These are phyloP conservation scores for Alloscopus bannaensis DNA, from an alignment of 2,888 invertebrate species.

Conservation along the genomic window DNA sequence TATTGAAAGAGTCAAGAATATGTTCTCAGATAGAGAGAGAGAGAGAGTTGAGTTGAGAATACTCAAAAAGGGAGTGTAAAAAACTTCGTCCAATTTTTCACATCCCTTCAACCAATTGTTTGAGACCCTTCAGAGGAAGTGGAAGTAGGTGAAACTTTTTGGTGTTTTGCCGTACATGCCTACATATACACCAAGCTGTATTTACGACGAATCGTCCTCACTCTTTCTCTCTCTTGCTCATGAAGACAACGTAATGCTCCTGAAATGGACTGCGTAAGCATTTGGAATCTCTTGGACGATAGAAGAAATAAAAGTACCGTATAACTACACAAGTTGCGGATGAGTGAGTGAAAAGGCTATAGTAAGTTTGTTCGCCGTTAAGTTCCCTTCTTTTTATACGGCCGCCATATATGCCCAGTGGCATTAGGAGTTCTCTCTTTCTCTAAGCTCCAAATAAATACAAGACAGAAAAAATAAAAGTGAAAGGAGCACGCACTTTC, in stretches of 20 bases:
- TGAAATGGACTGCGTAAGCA: neutral
- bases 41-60: neutral
- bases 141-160: conserved; percentile 32
- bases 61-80: conserved; percentile 24
- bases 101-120: conserved; percentile 22
- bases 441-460: conserved; percentile 1
- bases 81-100: conserved; percentile 36
- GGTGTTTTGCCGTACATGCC: conserved; percentile 1
- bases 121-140: neutral
- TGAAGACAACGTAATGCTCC: neutral
- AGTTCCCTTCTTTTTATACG: neutral
- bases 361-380: neutral
- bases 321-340: no score
- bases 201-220: no score
- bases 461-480: neutral
- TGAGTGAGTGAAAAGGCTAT: conserved; percentile 17
- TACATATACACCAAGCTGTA: no score
- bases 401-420: neutral
- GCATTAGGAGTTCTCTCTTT: neutral
- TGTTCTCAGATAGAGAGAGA: no score
- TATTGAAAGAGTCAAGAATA: conserved; percentile 25
- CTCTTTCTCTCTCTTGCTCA: no score
- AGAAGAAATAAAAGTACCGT: no score
- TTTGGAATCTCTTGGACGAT: no score
- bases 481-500: conserved; percentile 15